These are phyloP conservation scores for Mirounga angustirostris DNA, from an alignment of 2,113 vertebrate species.

Conservation along the genomic window DNA sequence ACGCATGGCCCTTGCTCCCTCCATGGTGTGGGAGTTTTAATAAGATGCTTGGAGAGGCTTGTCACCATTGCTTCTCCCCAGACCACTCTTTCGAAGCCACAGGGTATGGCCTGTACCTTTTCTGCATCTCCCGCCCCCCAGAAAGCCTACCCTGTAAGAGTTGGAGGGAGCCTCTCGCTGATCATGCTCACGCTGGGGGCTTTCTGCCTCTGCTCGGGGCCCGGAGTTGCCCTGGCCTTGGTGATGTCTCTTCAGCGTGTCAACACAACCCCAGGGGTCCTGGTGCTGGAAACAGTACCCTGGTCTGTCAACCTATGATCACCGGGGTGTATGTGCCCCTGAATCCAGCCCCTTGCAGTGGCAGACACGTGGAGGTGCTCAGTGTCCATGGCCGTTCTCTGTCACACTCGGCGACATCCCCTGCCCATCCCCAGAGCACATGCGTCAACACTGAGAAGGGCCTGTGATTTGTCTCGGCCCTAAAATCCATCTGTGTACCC, in stretches of 20 bases:
- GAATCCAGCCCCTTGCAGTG: not conserved
- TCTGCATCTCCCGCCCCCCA: fast-evolving
- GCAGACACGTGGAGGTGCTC: not conserved
- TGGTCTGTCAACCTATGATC: fast-evolving
- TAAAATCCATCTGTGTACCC: not conserved
- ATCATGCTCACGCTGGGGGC: fast-evolving
- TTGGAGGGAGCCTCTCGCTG: not conserved
- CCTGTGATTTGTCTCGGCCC: fast-evolving
- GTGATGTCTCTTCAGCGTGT: not conserved
- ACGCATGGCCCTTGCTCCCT: not conserved
- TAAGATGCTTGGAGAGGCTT: not conserved
- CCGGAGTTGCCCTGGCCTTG: too few species aligned
- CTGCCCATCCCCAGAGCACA: not conserved
- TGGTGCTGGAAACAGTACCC: not conserved
- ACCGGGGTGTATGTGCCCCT: fast-evolving
- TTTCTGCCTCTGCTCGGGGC: not conserved
- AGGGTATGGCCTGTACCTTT: fast-evolving
- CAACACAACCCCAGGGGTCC: fast-evolving
- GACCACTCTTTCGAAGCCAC: not conserved
- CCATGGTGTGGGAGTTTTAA: not conserved
- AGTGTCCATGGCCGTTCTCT: fast-evolving
- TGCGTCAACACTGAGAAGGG: fast-evolving
- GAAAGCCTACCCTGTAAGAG: fast-evolving
- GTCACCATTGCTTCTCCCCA: not conserved
- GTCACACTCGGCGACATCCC: not conserved